These are phyloP conservation scores for Chelmon rostratus DNA, from an alignment of 2,797 vertebrate species.

Conservation along the genomic window DNA sequence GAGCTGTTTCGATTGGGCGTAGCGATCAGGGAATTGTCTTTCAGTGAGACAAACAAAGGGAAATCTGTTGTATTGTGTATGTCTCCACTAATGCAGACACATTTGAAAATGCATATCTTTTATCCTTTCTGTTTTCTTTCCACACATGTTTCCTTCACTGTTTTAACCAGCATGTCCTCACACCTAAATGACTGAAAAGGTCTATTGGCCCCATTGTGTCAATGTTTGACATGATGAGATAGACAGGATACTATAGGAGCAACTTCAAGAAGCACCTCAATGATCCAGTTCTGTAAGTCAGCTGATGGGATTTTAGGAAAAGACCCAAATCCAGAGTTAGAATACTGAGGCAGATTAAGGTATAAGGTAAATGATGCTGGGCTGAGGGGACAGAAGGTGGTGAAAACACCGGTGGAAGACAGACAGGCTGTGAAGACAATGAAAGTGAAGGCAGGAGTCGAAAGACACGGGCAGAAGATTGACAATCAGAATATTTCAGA, in stretches of 20 bases:
- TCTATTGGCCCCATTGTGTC: no score
- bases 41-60: slow-evolving; percentile 3
- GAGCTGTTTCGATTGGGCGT: neutral
- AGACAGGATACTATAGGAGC: neutral
- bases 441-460: neutral
- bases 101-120: neutral
- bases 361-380: no score
- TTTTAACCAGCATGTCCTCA: neutral
- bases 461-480: neutral
- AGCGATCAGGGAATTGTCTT: slow-evolving; percentile 1
- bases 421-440: neutral
- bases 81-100: neutral
- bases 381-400: neutral
- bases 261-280: neutral
- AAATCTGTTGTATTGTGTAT: neutral
- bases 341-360: neutral
- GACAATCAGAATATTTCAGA: neutral
- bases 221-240: neutral
- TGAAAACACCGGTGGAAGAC: neutral
- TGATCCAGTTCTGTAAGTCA: neutral
- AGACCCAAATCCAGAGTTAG: neutral
- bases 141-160: neutral
- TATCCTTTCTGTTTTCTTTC: neutral
- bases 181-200: no score
- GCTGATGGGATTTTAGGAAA: neutral